Base-by-base conservation (phyloP, 1,140 invertebrate species). In the Drosophila pruinosa region DNA sequence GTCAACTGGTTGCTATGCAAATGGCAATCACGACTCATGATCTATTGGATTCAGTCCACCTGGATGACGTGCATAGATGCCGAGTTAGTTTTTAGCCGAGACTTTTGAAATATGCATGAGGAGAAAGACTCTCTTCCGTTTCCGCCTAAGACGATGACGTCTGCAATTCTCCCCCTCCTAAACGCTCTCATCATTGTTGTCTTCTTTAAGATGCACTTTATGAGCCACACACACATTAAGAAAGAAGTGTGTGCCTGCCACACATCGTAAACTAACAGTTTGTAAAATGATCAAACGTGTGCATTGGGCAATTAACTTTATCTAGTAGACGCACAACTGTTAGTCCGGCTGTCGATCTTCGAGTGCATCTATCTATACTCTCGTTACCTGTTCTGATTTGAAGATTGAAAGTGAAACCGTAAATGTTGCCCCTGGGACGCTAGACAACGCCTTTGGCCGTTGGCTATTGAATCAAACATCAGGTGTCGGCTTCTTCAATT, bases 121-220 rank as follows among this genome's bases (percentile, higher is more conserved):
- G 15, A 43, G 73, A 81, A 86, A 85, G 76, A 80, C 81, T 86
- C 86, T 85, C 81, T 85, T 85, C 81, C 81, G 81, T 75, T 85
- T 85, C 81, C 81, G 81, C 47, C 52, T 22, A 47, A 8, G 31
- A 17, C 39, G 19, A 21, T 59, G 43, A 43, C 36, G 47, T 47
- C 39, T 45, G 1, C 8, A 14, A 28, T 17, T 15, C n/a, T n/a
- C 0, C 19, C 19, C 8, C 28, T 31, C 12, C 28, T n/a, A 3
- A 34, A n/a, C 4, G 0, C 8, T 53, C 17, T 24, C 12, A 19
- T 19, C 21, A 12, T n/a, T 14, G n/a, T 48, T 28, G 19, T 21
- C n/a, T 31, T 15, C 22, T 22, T 12, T 10, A 4, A 48, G 31
- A 17, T 63, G 57, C 58, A 68, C 68, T 78, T 57, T 62, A 48